Conservation (phyloP, 1,140 invertebrate genomes). For the Pomacea maculata region DNA sequence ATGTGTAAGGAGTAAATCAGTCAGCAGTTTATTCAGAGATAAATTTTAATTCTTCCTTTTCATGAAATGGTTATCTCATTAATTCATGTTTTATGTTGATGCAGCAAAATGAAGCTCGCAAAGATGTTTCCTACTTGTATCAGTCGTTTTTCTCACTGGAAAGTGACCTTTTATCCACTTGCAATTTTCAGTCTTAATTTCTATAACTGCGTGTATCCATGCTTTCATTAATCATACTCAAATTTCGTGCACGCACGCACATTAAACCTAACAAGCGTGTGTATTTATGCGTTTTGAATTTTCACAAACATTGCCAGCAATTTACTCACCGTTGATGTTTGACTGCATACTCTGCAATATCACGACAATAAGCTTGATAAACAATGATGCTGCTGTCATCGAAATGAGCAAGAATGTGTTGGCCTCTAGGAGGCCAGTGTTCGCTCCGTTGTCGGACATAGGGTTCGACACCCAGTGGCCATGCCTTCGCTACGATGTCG, state of each 20-base stretch:
- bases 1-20: too few relatives aligned
- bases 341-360: conserved; percentile 53
- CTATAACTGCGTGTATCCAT: too few relatives aligned
- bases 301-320: background rate
- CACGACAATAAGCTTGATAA: conserved; percentile 57
- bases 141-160: background rate
- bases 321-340: conserved; percentile 42
- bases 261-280: background rate
- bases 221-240: background rate
- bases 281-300: background rate
- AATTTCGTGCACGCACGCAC: background rate
- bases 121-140: too few relatives aligned
- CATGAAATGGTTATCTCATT: too few relatives aligned
- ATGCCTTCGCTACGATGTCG: background rate
- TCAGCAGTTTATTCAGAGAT: too few relatives aligned
- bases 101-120: too few relatives aligned
- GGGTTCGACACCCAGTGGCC: conserved; percentile 27
- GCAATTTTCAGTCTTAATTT: background rate
- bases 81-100: too few relatives aligned
- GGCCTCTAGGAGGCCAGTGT: conserved; percentile 44
- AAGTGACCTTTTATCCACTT: background rate
- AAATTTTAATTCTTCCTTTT: too few relatives aligned
- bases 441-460: conserved; percentile 38
- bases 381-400: conserved; percentile 50
- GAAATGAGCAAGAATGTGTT: conserved; percentile 54